Evolutionary conservation across 2,888 invertebrate genomes (phyloP).

Genomic region (Drosophila helvetica): DNA sequence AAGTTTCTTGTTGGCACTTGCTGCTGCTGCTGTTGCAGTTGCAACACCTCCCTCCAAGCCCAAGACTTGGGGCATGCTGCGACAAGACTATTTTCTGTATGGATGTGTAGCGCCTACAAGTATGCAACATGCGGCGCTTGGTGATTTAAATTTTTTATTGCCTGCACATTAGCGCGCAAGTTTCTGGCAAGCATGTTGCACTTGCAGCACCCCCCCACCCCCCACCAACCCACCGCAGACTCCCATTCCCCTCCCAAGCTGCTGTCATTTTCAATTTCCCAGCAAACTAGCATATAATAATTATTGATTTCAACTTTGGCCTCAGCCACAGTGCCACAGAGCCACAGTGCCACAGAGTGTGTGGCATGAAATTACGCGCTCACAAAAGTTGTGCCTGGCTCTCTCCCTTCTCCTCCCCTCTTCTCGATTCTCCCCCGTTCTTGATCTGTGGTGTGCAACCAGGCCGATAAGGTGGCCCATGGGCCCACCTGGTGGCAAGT

Average conservation of each 20-base stretch:
- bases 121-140: slow-evolving; percentile 65
- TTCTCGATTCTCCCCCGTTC: background rate
- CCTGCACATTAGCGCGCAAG: slow-evolving; percentile 73
- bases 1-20: slow-evolving; percentile 76
- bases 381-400: slow-evolving; percentile 9
- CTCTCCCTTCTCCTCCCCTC: background rate
- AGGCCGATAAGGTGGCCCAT: slow-evolving; percentile 50
- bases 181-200: slow-evolving; percentile 77
- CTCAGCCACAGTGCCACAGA: slow-evolving; percentile 13
- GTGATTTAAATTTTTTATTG: slow-evolving; percentile 67
- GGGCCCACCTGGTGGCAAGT: background rate
- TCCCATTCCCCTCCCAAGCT: slow-evolving; percentile 7
- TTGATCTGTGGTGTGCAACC: slow-evolving; percentile 26
- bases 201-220: slow-evolving; percentile 31
- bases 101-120: slow-evolving; percentile 25
- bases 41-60: background rate
- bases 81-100: slow-evolving; percentile 11
- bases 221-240: background rate
- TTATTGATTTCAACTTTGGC: slow-evolving; percentile 73
- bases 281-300: slow-evolving; percentile 65
- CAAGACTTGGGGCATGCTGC: slow-evolving; percentile 3
- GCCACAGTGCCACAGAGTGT: slow-evolving; percentile 3
- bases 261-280: slow-evolving; percentile 51
- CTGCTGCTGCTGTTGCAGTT: background rate
- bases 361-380: slow-evolving; percentile 59